Percentiles rank a stretch among this genome's conserved stretches.
phyloP scores from a whole-genome alignment of 92 coral and sea anemone species.

The Hydrozoanthus gracilis region DNA sequence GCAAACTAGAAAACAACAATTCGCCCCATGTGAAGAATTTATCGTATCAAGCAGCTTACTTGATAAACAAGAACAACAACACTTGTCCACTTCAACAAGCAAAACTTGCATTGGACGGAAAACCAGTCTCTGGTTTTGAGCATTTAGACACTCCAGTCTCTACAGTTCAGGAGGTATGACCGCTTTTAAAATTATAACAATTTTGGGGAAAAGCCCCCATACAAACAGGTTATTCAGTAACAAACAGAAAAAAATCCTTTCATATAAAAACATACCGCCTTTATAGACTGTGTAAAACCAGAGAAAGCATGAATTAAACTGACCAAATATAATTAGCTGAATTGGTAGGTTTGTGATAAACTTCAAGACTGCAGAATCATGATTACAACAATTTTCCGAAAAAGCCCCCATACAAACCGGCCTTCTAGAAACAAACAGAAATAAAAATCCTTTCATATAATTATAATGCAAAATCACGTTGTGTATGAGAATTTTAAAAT shows the following conservation, averaged over 20 bases:
- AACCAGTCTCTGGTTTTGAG: conserved; percentile 13
- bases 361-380: not conserved
- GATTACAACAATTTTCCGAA: not conserved
- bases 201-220: not conserved
- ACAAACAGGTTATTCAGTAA: not conserved
- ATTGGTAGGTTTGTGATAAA: not conserved
- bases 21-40: not conserved
- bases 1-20: not conserved
- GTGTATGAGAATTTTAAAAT: not conserved
- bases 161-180: conserved; percentile 8
- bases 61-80: conserved; percentile 1
- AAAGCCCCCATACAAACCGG: not conserved
- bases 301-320: not conserved
- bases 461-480: no score
- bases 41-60: conserved; percentile 3
- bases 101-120: not conserved
- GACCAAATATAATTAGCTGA: not conserved
- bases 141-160: conserved; percentile 15
- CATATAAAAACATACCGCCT: not conserved
- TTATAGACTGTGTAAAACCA: not conserved
- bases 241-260: not conserved
- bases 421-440: not conserved
- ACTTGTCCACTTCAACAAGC: not conserved
- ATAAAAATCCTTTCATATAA: no score
- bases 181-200: not conserved